These are phyloP conservation scores for Himalopsyche tibetana DNA, from an alignment of 2,888 invertebrate species.

Conservation along the genomic window DNA sequence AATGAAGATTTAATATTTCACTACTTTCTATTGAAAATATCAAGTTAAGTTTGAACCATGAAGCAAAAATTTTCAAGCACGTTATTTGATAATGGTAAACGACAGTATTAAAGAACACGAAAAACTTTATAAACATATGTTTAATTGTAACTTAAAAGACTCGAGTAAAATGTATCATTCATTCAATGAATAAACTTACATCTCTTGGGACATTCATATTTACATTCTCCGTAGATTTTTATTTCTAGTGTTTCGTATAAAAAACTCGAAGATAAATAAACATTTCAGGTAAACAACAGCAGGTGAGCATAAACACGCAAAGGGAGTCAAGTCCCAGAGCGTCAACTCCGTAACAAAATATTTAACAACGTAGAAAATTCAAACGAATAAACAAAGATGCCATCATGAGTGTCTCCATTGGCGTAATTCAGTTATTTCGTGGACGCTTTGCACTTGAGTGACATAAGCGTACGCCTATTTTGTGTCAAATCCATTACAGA, in stretches of 20 bases:
- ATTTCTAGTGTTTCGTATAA: constrained; percentile 8
- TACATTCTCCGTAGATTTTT: not conserved
- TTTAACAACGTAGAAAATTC: constrained; percentile 40
- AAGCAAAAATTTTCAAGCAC: no score
- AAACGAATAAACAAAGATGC: constrained; percentile 42
- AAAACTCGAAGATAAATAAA: constrained; percentile 17
- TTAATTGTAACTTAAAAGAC: no score
- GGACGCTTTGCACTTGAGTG: constrained; percentile 8
- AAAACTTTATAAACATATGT: no score
- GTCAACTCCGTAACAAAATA: constrained; percentile 28
- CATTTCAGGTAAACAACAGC: constrained; percentile 31
- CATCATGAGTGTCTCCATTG: not conserved
- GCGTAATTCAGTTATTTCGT: constrained; percentile 30
- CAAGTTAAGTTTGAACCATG: not conserved
- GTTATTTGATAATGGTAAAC: no score
- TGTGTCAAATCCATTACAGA: not conserved
- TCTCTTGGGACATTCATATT: not conserved
- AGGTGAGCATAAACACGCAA: constrained; percentile 40
- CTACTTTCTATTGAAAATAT: not conserved
- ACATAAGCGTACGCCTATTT: constrained; percentile 3
- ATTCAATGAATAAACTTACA: not conserved
- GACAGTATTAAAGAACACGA: no score
- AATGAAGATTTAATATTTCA: constrained; percentile 13
- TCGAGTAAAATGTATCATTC: no score
- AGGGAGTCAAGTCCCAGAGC: constrained; percentile 34